A percentile compares a stretch with the other conserved stretches of the same genome.
Conservation (phyloP, 2,797 vertebrate species). For the Antrozous pallidus region DNA sequence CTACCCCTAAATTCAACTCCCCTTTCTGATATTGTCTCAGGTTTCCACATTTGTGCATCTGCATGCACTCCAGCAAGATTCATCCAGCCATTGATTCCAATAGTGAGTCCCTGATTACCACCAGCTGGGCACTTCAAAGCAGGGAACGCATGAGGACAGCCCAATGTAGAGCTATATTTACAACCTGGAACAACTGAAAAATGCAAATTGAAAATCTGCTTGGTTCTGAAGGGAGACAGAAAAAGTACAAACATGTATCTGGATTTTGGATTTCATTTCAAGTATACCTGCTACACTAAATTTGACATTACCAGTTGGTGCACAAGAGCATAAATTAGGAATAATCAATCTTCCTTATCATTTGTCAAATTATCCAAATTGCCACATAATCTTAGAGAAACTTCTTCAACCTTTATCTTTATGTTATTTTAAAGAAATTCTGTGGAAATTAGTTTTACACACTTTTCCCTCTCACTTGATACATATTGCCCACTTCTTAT, state of each 20-base stretch:
- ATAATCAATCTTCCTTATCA: slow-evolving; percentile 12
- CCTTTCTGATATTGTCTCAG: not conserved
- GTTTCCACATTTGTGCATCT: not conserved
- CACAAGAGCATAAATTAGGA: not conserved
- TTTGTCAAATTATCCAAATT: not conserved
- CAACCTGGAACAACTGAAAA: not conserved
- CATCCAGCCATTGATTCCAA: not conserved
- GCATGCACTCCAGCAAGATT: not conserved
- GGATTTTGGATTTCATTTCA: slow-evolving; percentile 30
- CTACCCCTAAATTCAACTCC: not conserved
- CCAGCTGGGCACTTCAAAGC: not conserved
- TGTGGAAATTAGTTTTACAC: slow-evolving; percentile 7
- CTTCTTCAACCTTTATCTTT: not conserved
- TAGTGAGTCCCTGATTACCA: not conserved
- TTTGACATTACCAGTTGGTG: not conserved
- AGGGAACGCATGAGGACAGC: not conserved
- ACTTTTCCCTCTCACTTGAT: not conserved
- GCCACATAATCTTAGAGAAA: not conserved
- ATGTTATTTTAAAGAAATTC: not conserved
- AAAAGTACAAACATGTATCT: not conserved
- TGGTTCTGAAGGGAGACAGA: not conserved
- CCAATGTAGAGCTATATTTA: not conserved
- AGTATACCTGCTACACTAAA: not conserved
- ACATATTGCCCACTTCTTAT: not conserved
- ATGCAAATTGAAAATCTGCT: slow-evolving; percentile 41